Base-by-base conservation (phyloP, 2,113 vertebrate genomes). In the Antechinus flavipes region DNA sequence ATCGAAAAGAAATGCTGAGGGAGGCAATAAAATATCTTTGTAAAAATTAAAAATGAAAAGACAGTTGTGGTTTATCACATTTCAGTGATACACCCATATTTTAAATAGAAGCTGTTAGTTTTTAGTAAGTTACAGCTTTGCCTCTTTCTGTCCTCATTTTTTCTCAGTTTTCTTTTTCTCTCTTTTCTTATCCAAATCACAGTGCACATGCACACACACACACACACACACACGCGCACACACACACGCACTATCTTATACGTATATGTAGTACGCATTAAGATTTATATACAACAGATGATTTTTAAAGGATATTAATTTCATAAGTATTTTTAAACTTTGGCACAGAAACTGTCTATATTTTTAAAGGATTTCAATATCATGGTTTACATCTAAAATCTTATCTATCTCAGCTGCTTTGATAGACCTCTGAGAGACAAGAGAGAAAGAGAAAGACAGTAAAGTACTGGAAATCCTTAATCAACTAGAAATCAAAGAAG, bases 121-220 rank as follows among this genome's bases (percentile, higher is more conserved):
- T 94, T 96, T 54, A 2, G 23, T 94, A 96, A 49, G 58, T 95
- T 46, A 93, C 92, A 96, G 90, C 22, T 42, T 84, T 84, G 16
- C 35, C 7, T 84, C 35, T 84, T 84, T 84, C n/a, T 84, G 68
- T 8, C 68, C 68, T 84, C 19, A 84, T 26, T 84, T 23, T 84
- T 84, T 42, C n/a, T 84, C 68, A 84, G 35, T 42, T 84, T 84
- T 84, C n/a, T 84, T 84, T 84, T 6, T 84, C n/a, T 84, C 19
- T n/a, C 68, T 84, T 42, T 84, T 19, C 68, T 42, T 23, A 42
- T 76, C 68, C 35, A 76, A 76, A 76, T 76, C 68, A 7, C 35
- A 50, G 50, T 52, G 50, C 49, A 8, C 49, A 8, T 49, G 49
- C 49, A 5, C 49, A 8, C 49, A 7, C 6, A 9, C 16, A 42